A percentile compares a stretch with the other conserved stretches of the same genome.
phyloP scores from a whole-genome alignment of 2,797 vertebrate genomes.

The Halcyon leucocephala region DNA sequence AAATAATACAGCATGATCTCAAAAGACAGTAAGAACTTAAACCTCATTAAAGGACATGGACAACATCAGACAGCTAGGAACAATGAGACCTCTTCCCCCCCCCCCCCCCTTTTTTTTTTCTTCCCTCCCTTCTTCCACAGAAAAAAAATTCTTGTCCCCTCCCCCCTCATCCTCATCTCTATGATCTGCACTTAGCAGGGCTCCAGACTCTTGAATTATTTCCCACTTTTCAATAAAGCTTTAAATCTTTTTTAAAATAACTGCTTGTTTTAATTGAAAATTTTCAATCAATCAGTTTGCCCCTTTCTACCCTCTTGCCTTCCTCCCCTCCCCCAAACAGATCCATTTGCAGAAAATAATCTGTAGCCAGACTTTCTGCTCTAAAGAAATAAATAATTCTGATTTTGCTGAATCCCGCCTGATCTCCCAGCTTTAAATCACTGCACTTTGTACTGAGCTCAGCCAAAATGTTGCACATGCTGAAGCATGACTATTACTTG shows the following conservation, averaged over 20 bases:
- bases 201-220: constrained; percentile 58
- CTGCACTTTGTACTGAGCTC: constrained; percentile 69
- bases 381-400: constrained; percentile 76
- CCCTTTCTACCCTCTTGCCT: constrained; percentile 26
- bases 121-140: neutral
- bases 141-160: neutral
- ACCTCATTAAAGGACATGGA: accelerated
- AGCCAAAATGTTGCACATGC: constrained; percentile 53
- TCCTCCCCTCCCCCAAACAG: constrained; percentile 37
- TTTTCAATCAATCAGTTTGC: constrained; percentile 58
- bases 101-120: neutral
- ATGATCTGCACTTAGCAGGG: constrained; percentile 1
- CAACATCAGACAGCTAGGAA: neutral
- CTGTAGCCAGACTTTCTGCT: constrained; percentile 63
- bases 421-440: constrained; percentile 73
- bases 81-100: accelerated
- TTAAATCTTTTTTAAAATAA: constrained; percentile 76
- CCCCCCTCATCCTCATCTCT: neutral
- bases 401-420: constrained; percentile 74
- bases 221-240: constrained; percentile 43
- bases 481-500: constrained; percentile 72
- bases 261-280: constrained; percentile 81
- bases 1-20: neutral
- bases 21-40: neutral
- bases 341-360: constrained; percentile 76